Conservation (phyloP, 1,140 invertebrate species). For the Ceratoteleas bidentatus region DNA sequence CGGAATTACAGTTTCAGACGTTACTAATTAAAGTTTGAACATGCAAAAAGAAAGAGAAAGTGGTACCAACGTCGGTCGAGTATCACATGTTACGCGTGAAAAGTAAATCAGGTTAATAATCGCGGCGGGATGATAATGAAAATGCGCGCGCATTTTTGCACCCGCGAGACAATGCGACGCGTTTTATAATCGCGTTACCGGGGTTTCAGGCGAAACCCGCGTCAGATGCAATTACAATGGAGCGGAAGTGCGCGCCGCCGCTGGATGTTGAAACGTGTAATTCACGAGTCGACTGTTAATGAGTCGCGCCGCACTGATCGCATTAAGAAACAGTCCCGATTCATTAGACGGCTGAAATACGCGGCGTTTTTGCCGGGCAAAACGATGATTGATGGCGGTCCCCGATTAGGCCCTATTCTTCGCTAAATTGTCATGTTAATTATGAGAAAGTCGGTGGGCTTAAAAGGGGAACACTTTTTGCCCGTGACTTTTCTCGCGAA, state of each 20-base stretch:
- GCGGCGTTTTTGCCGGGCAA: conserved; percentile 17
- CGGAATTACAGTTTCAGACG: background rate
- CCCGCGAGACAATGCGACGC: conserved; percentile 19
- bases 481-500: background rate
- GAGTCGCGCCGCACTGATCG: conserved; percentile 38
- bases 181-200: conserved; percentile 59
- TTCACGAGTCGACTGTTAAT: conserved; percentile 54
- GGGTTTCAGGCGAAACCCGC: conserved; percentile 34
- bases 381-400: conserved; percentile 33
- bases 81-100: conserved; percentile 10
- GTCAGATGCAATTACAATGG: conserved; percentile 56
- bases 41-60: conserved; percentile 41
- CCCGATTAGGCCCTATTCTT: conserved; percentile 33
- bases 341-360: conserved; percentile 29
- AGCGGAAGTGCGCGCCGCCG: conserved; percentile 52
- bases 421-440: conserved; percentile 29
- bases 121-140: conserved; percentile 44
- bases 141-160: conserved; percentile 29
- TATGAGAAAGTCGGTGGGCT: conserved; percentile 24
- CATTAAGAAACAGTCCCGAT: conserved; percentile 44
- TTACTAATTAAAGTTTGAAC: background rate
- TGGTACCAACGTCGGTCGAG: conserved; percentile 13
- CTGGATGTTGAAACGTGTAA: conserved; percentile 54
- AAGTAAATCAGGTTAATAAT: conserved; percentile 53
- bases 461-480: conserved; percentile 7